Evolutionary conservation across 2,888 invertebrate genomes (phyloP), one percentile per base, ranked within the genome.

Genomic region (Lepidochitona cinerea): DNA sequence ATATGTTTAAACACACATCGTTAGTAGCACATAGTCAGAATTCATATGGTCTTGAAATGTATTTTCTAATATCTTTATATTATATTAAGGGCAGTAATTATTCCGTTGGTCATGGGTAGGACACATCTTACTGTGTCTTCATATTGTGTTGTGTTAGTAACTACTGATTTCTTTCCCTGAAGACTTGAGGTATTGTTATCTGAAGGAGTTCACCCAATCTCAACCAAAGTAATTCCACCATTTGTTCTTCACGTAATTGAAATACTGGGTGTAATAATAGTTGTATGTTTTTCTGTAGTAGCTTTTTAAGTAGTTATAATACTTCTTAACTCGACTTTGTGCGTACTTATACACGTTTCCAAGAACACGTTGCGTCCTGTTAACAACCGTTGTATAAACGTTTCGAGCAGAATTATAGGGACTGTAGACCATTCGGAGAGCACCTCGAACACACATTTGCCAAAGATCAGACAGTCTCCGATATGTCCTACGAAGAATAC

Each of bases 141-240:
- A n/a, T n/a, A n/a, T n/a, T n/a, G n/a, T n/a, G n/a, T n/a, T n/a
- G n/a, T n/a, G n/a, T n/a, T n/a, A n/a, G n/a, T n/a, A n/a, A n/a
- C n/a, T n/a, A n/a, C n/a, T n/a, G n/a, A n/a, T n/a, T n/a, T n/a
- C n/a, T n/a, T n/a, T n/a, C n/a, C n/a, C n/a, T n/a, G n/a, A n/a
- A n/a, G n/a, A n/a, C n/a, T n/a, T n/a, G n/a, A n/a, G n/a, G n/a
- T n/a, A n/a, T n/a, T n/a, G n/a, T n/a, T n/a, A n/a, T n/a, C n/a
- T n/a, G n/a, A n/a, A n/a, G n/a, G n/a, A n/a, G n/a, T n/a, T n/a
- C n/a, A n/a, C n/a, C n/a, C 18, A 23, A 49, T 23, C 49, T 66
- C 66, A 37, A 14, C 66, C 37, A 66, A 66, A 66, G 29, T 66
- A 66, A 35, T 35, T 37, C 66, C 66, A 66, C 66, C 66, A 66